Base-by-base conservation (phyloP, 2,797 vertebrate species). In the Sciurus carolinensis region DNA sequence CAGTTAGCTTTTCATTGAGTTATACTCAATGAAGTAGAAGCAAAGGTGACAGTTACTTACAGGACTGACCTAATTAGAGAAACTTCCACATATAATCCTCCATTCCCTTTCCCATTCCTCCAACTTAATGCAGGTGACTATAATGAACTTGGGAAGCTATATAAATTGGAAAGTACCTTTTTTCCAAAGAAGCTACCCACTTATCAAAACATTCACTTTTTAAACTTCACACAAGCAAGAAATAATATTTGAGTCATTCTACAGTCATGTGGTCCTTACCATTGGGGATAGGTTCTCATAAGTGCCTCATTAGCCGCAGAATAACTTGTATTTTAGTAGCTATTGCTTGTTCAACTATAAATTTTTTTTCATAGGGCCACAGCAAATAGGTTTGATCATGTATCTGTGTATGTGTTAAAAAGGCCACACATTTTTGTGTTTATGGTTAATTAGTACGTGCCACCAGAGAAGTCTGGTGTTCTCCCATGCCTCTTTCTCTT, bases 191-290 rank as follows among this genome's bases (percentile, higher is more conserved):
- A 81, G 50, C 17, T 33, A 57, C 54, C 6, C 8, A 66, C 64
- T 75, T 69, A 72, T 17, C 30, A 39, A 33, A 92, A 80, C 33
- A 91, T 47, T 28, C 17, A 75, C 66, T 52, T 71, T 64, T 82
- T 83, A 82, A 87, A 90, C 76, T 94, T 67, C 39, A 75, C 57
- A 72, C 64, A 39, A 80, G 59, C 17, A 87, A 91, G 47, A 94
- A 88, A 79, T 36, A 91, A 57, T 13, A 73, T 44, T 28, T 88
- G 88, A 84, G 69, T 81, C 47, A 81, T 57, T 50, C 39, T 42
- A n/a, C 3, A 72, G 10, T 36, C 7, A 47, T 9, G 36, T 12
- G 28, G 67, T n/a, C 33, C 36, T 36, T 44, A 83, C 36, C 17
- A 24, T 52, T 52, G 57, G 20, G 7, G 44, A 75, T 30, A 57